These are phyloP conservation scores for Icerya purchasi DNA, from an alignment of 2,888 invertebrate genomes.

Conservation along the genomic window DNA sequence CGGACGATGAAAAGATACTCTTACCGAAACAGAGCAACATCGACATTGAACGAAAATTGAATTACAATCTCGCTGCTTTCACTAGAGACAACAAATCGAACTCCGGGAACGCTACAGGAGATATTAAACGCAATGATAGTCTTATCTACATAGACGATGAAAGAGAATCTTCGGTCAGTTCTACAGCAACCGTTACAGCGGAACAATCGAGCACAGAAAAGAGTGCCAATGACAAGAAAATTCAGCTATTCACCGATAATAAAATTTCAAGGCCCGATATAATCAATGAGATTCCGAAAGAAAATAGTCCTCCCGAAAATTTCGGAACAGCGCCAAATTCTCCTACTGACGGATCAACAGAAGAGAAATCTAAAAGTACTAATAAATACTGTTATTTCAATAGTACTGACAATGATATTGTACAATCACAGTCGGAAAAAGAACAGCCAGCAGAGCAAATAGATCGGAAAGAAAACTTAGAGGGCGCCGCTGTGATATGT, in stretches of 20 bases:
- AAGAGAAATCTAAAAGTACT: not conserved
- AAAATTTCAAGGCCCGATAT: too few species aligned
- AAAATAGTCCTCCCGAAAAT: slow-evolving; percentile 4
- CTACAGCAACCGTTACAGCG: too few species aligned
- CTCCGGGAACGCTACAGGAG: not conserved
- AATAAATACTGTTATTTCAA: too few species aligned
- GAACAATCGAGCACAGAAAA: too few species aligned
- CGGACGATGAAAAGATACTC: not conserved
- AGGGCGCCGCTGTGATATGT: too few species aligned
- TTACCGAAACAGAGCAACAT: not conserved
- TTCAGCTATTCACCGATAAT: too few species aligned
- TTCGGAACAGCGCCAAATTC: slow-evolving; percentile 10
- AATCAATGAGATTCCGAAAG: too few species aligned
- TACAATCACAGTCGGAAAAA: not conserved
- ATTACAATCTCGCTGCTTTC: not conserved
- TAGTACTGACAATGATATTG: not conserved
- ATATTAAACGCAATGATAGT: not conserved
- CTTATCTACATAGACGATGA: not conserved
- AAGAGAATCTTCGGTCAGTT: not conserved
- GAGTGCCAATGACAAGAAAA: too few species aligned
- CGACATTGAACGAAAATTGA: not conserved
- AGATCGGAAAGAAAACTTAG: too few species aligned
- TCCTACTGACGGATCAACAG: not conserved
- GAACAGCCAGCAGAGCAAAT: too few species aligned
- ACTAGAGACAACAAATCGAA: not conserved